These are phyloP conservation scores for Hemibagrus wyckioides DNA, from an alignment of 2,113 vertebrate genomes.

Conservation along the genomic window DNA sequence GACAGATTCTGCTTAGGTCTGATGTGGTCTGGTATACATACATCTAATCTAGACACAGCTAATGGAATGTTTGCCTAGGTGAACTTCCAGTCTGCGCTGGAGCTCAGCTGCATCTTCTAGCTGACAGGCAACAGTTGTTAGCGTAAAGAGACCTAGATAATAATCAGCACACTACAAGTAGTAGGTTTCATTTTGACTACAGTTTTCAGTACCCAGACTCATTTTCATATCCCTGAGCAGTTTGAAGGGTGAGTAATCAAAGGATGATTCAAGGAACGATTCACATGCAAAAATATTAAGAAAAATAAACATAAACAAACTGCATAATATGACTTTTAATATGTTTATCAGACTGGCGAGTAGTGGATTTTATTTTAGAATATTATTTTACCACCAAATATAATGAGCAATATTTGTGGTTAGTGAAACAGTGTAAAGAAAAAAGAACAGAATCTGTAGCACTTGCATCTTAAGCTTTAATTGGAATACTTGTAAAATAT, in stretches of 20 bases:
- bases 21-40: neutral
- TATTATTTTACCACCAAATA: neutral
- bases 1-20: neutral
- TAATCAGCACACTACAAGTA: conserved; percentile 8
- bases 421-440: neutral
- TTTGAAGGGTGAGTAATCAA: neutral
- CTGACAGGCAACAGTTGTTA: conserved; percentile 28
- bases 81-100: neutral
- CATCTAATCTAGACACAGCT: neutral
- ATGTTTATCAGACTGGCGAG: neutral
- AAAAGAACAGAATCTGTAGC: neutral
- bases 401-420: neutral
- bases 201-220: conserved; percentile 16
- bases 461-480: too few species aligned
- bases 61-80: neutral
- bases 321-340: neutral
- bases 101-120: conserved; percentile 9
- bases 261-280: neutral
- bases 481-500: too few species aligned
- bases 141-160: neutral
- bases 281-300: neutral
- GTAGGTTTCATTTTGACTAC: conserved; percentile 32
- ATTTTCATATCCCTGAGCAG: conserved; percentile 32
- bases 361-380: neutral
- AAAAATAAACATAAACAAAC: neutral